Base-by-base conservation (phyloP, 2,888 invertebrate species). In the Melipona beecheii region DNA sequence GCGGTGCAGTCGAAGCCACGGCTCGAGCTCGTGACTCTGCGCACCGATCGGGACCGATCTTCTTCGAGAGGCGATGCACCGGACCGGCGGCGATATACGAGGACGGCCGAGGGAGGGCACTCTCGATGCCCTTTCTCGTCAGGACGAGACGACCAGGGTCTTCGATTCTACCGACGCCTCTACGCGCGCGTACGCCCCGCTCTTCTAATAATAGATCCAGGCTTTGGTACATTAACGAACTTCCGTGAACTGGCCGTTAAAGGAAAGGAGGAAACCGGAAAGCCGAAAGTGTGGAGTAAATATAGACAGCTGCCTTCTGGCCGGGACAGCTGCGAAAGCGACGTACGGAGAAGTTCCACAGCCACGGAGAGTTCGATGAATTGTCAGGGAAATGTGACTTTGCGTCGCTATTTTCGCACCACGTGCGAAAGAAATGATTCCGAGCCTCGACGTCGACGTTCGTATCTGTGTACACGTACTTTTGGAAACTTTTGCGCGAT, bases 221-320 rank as follows among this genome's bases (percentile, higher is more conserved):
- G 84, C 76, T 72, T 83, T 43, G 43, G 80, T 86, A 77, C 91
- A 81, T 86, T 88, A 89, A 86, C 87, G 83, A 85, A 90, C 90
- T 90, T 88, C 89, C 90, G 88, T 86, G 89, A 87, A 83, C 81
- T 79, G 78, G 79, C 86, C 85, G 83, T 84, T 87, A 88, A 86
- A 84, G 85, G 84, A 86, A 85, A 78, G 78, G 86, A 74, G 84
- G 85, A 87, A 91, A 88, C 90, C 90, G 91, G 91, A 90, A 90
- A 89, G 84, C 77, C 85, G 82, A 84, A 80, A 85, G 86, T 76
- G 79, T 69, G 77, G 80, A 74, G 87, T 91, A 91, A 91, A 90
- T 88, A 90, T 90, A 87, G 87, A 83, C 81, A 76, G 66, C 75
- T 77, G 90, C 85, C 82, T 88, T 86, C 88, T 88, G 88, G 80